These are phyloP conservation scores for Drosophila kepulauana DNA, from an alignment of 1,140 invertebrate genomes.

Conservation along the genomic window DNA sequence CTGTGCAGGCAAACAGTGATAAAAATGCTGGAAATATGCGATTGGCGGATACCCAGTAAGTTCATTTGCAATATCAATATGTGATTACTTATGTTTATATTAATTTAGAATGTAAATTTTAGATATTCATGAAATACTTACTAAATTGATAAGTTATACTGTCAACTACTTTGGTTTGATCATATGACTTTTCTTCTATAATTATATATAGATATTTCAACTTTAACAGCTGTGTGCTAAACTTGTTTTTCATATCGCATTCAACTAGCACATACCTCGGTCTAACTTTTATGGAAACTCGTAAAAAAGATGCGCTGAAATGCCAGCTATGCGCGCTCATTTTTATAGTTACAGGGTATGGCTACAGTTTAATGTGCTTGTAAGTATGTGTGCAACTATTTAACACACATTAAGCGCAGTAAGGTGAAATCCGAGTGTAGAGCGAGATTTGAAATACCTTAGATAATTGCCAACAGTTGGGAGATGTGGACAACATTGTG, in stretches of 20 bases:
- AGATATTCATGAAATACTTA: too few species aligned
- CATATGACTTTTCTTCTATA: too few species aligned
- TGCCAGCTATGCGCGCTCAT: not conserved
- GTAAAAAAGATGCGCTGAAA: not conserved
- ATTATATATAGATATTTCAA: too few species aligned
- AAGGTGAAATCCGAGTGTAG: not conserved
- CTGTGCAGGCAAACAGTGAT: not conserved
- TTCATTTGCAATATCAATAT: too few species aligned
- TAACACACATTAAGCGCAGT: conserved; percentile 36
- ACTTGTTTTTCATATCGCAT: not conserved
- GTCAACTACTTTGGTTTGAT: too few species aligned
- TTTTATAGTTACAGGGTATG: conserved; percentile 17
- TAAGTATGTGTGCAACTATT: conserved; percentile 25
- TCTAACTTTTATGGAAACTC: not conserved
- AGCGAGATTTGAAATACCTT: conserved; percentile 26
- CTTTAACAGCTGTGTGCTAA: not conserved
- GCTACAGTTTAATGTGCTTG: conserved; percentile 25
- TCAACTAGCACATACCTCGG: not conserved
- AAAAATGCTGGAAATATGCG: not conserved
- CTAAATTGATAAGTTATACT: too few species aligned
- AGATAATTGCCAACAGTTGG: conserved; percentile 31
- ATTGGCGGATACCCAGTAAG: not conserved
- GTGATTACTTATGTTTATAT: too few species aligned
- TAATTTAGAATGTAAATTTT: too few species aligned
- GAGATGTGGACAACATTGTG: conserved; percentile 7